Conservation (phyloP, 1,140 invertebrate species). For the Chrysoperla carnea region DNA sequence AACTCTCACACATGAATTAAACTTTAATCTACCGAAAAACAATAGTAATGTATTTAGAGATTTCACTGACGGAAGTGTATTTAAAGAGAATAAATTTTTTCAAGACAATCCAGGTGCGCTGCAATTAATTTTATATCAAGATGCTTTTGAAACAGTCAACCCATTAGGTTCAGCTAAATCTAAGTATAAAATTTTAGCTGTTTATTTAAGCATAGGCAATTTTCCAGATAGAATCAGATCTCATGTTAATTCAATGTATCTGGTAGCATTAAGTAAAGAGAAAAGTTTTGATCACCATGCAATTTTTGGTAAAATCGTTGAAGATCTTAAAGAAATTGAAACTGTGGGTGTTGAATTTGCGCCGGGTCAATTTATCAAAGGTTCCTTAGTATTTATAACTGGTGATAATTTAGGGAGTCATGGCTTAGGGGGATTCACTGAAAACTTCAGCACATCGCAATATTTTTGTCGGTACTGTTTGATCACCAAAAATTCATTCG, state of each 20-base stretch:
- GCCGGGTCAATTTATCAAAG: slow-evolving; percentile 8
- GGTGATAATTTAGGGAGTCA: slow-evolving; percentile 17
- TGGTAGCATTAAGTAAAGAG: slow-evolving; percentile 15
- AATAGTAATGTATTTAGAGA: slow-evolving; percentile 9
- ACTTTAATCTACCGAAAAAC: slow-evolving; percentile 3
- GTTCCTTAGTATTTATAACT: slow-evolving; percentile 11
- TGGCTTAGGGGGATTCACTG: slow-evolving; percentile 11
- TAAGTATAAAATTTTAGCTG: slow-evolving; percentile 17
- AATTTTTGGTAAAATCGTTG: slow-evolving; percentile 13
- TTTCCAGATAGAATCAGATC: too few species aligned
- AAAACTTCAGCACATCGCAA: slow-evolving; percentile 11
- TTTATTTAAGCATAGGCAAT: slow-evolving; percentile 21
- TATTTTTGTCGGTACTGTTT: slow-evolving; percentile 15
- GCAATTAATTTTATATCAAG: slow-evolving; percentile 19
- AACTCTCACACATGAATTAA: slow-evolving; percentile 6
- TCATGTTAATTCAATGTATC: slow-evolving; percentile 14
- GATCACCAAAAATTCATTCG: slow-evolving; percentile 5
- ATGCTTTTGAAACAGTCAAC: slow-evolving; percentile 19
- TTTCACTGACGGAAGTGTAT: slow-evolving; percentile 15
- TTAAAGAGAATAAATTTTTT: slow-evolving; percentile 15
- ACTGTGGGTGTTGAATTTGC: slow-evolving; percentile 9
- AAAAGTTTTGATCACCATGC: slow-evolving; percentile 14
- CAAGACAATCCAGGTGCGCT: slow-evolving; percentile 11
- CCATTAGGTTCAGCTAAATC: slow-evolving; percentile 14
- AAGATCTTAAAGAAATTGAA: slow-evolving; percentile 17